These are phyloP conservation scores for Trichoplusia ni DNA, from an alignment of 1,140 invertebrate genomes.

Conservation along the genomic window DNA sequence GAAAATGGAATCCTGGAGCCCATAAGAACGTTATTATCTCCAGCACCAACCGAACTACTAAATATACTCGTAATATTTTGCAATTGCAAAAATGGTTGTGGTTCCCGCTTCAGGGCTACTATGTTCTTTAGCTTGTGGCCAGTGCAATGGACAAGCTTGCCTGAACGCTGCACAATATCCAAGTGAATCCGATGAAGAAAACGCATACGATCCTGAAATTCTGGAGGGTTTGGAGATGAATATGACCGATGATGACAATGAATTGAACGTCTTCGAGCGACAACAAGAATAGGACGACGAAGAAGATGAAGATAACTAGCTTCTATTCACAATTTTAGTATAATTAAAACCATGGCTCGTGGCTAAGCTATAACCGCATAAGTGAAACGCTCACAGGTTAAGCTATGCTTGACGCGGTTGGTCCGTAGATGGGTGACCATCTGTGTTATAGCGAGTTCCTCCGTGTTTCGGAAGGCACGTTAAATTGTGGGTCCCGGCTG, in stretches of 20 bases:
- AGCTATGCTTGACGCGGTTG: no score
- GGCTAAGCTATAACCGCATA: no score
- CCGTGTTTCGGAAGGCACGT: no score
- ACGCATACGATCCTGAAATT: slow-evolving; percentile 47
- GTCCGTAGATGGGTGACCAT: no score
- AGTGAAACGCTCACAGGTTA: no score
- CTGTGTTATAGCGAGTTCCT: no score
- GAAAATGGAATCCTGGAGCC: slow-evolving; percentile 57
- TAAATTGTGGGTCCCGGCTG: no score
- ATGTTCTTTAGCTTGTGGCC: slow-evolving; percentile 54
- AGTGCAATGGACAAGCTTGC: slow-evolving; percentile 51
- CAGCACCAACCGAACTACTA: slow-evolving; percentile 55
- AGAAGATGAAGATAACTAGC: slow-evolving; percentile 53
- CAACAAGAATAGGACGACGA: slow-evolving; percentile 54
- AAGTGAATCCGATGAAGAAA: slow-evolving; percentile 45
- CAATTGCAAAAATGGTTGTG: slow-evolving; percentile 54
- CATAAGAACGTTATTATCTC: slow-evolving; percentile 46
- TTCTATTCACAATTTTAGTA: slow-evolving; percentile 50
- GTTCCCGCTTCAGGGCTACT: slow-evolving; percentile 45
- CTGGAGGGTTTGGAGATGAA: slow-evolving; percentile 50
- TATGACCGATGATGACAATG: slow-evolving; percentile 47
- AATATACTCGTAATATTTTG: slow-evolving; percentile 50
- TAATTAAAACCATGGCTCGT: slow-evolving; percentile 41
- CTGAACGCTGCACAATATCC: slow-evolving; percentile 47
- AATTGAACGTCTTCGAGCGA: slow-evolving; percentile 50